These are phyloP conservation scores for Drosophila nr. medialis DNA, from an alignment of 2,888 invertebrate genomes.

Conservation along the genomic window DNA sequence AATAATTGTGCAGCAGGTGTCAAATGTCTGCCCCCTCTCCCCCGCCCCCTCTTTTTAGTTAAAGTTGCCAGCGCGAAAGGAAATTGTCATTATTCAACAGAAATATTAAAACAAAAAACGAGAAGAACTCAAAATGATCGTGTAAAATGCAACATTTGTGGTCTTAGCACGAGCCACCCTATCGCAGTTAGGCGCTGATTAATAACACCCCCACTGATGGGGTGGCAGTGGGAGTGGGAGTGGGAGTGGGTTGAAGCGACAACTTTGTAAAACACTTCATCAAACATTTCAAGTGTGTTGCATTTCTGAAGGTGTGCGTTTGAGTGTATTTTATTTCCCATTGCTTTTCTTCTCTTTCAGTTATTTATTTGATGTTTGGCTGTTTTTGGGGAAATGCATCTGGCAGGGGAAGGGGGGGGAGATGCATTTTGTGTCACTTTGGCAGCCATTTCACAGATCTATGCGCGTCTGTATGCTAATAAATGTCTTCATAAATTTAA, in stretches of 20 bases:
- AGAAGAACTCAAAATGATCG: slow-evolving; percentile 54
- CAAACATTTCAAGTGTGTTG: slow-evolving; percentile 62
- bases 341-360: slow-evolving; percentile 23
- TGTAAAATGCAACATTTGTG: slow-evolving; percentile 72
- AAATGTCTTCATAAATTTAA: slow-evolving; percentile 82
- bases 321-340: slow-evolving; percentile 10
- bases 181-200: slow-evolving; percentile 59
- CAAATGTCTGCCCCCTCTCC: slow-evolving; percentile 58
- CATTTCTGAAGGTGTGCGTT: slow-evolving; percentile 37
- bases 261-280: slow-evolving; percentile 78
- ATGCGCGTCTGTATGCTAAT: slow-evolving; percentile 73
- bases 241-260: slow-evolving; percentile 50
- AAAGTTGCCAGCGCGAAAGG: slow-evolving; percentile 28
- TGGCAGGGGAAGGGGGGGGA: not conserved
- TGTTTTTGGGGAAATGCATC: slow-evolving; percentile 45
- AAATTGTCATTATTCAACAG: slow-evolving; percentile 70
- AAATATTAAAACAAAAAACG: slow-evolving; percentile 56
- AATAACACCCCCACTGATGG: slow-evolving; percentile 46
- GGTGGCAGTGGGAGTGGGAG: slow-evolving; percentile 20
- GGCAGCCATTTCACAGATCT: slow-evolving; percentile 70
- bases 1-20: slow-evolving; percentile 79
- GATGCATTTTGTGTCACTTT: slow-evolving; percentile 70
- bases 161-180: slow-evolving; percentile 65
- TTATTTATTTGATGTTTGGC: slow-evolving; percentile 64
- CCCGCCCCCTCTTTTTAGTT: not conserved